Evolutionary conservation across 2,888 invertebrate genomes (phyloP).

Genomic region (Atethmia centrago): DNA sequence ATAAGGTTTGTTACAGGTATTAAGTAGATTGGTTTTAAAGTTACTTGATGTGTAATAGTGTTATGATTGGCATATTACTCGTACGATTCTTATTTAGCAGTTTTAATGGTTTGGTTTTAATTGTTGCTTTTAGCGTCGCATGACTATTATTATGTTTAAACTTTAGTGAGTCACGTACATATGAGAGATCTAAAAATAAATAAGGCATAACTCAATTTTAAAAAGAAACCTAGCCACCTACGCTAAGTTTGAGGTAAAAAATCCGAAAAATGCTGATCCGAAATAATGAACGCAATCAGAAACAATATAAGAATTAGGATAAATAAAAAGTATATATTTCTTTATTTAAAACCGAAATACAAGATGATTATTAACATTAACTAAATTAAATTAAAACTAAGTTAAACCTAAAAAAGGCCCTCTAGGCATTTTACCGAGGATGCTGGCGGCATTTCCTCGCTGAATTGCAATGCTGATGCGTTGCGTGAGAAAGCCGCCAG

Average conservation of each 20-base stretch:
- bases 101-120: neutral
- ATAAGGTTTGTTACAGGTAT: neutral
- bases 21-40: neutral
- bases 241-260: no score
- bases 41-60: constrained; percentile 27
- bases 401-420: no score
- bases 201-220: neutral
- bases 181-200: neutral
- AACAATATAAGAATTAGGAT: neutral
- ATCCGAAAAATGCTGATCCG: no score
- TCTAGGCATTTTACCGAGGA: no score
- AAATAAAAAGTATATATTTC: neutral
- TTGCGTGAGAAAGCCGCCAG: no score
- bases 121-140: neutral
- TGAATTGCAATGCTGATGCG: no score
- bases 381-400: no score
- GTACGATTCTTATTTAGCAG: constrained; percentile 4
- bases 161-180: neutral
- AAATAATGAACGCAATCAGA: neutral
- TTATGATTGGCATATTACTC: constrained; percentile 20
- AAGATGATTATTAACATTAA: no score
- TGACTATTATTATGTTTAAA: neutral
- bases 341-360: no score
- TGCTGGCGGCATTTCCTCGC: no score
- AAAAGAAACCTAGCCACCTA: neutral